Conservation (phyloP, 2,888 invertebrate genomes). For the Phengaris arion region DNA sequence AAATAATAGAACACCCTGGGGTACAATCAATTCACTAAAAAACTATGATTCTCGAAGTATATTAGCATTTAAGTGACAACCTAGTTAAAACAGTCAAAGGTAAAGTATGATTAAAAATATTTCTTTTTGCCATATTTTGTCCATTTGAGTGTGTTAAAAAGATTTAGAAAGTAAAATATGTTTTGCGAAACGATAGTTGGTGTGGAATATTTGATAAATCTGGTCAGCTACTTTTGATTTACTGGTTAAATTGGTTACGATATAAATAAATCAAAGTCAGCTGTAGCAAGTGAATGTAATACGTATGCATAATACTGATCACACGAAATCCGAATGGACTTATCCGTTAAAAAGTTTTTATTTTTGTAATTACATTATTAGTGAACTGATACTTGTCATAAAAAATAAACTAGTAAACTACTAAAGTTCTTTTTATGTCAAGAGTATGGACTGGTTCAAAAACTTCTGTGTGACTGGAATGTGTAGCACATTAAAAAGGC, state of each 20-base stretch:
- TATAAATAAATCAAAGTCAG: slow-evolving; percentile 50
- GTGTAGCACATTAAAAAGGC: too few species aligned
- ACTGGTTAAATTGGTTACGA: slow-evolving; percentile 40
- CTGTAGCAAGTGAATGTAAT: slow-evolving; percentile 44
- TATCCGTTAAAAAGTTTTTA: slow-evolving; percentile 32
- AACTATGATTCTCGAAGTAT: slow-evolving; percentile 29
- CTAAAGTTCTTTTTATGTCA: not conserved
- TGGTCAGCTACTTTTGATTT: slow-evolving; percentile 16
- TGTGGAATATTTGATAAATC: slow-evolving; percentile 23
- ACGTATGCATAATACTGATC: slow-evolving; percentile 44
- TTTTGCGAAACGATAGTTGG: slow-evolving; percentile 22
- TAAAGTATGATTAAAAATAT: slow-evolving; percentile 56
- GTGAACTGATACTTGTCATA: not conserved
- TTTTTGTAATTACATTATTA: not conserved
- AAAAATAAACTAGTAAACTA: not conserved
- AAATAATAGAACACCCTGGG: not conserved
- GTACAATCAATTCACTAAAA: slow-evolving; percentile 2
- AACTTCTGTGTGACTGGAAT: not conserved
- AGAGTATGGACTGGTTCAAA: not conserved
- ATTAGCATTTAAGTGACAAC: slow-evolving; percentile 47
- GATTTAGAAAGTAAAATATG: slow-evolving; percentile 32
- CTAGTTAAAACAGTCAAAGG: slow-evolving; percentile 57
- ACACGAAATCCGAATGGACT: slow-evolving; percentile 37
- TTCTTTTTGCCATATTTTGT: slow-evolving; percentile 74
- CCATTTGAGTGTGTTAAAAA: slow-evolving; percentile 62